Evolutionary conservation across 2,888 invertebrate species (phyloP).

Genomic region (Crioceris asparagi): DNA sequence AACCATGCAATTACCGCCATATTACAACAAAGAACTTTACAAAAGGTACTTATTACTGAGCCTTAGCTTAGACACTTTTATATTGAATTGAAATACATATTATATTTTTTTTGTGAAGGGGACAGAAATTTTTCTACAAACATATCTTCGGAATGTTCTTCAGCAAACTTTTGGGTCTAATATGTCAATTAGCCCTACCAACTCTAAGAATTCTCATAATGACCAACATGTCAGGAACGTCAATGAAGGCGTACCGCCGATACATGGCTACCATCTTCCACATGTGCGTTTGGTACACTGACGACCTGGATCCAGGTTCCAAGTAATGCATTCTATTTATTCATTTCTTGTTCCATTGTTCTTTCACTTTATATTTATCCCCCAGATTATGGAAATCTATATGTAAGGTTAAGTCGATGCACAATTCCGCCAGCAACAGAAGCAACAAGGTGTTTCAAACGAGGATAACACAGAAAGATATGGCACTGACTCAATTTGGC

Average conservation of each 20-base stretch:
- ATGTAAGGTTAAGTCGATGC: constrained; percentile 53
- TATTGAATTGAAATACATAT: neutral
- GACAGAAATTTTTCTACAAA: constrained; percentile 57
- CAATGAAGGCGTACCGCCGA: constrained; percentile 56
- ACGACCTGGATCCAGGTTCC: constrained; percentile 51
- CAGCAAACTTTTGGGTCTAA: constrained; percentile 64
- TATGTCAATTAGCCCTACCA: constrained; percentile 62
- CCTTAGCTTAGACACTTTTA: constrained; percentile 1
- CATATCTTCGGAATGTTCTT: constrained; percentile 59
- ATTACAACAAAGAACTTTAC: constrained; percentile 56
- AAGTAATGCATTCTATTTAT: constrained; percentile 32
- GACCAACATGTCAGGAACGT: constrained; percentile 58
- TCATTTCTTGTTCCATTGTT: neutral
- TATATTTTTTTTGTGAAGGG: constrained; percentile 42
- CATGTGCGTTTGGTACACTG: constrained; percentile 65
- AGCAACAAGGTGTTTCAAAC: constrained; percentile 34
- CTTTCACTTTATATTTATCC: neutral
- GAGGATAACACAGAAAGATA: constrained; percentile 67
- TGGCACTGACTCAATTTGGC: constrained; percentile 79
- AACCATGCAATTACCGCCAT: constrained; percentile 48
- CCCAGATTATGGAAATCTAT: constrained; percentile 60
- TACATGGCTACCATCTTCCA: constrained; percentile 72
- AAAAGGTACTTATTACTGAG: constrained; percentile 42
- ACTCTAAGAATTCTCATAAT: constrained; percentile 59
- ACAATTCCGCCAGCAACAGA: constrained; percentile 49